These are phyloP conservation scores for Heteromurus nitidus DNA, from an alignment of 2,888 invertebrate genomes.

Conservation along the genomic window DNA sequence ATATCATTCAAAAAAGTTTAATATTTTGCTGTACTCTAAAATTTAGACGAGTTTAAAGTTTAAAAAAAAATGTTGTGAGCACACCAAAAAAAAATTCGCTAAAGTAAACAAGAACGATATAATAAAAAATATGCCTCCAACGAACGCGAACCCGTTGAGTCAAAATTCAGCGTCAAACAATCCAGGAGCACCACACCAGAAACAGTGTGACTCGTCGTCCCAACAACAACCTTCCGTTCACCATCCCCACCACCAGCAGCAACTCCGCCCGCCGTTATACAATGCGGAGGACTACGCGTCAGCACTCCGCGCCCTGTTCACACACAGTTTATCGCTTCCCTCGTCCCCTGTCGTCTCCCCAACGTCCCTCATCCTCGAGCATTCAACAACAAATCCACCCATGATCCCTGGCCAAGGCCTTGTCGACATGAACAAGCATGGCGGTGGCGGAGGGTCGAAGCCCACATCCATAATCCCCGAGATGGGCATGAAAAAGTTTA, in stretches of 20 bases:
- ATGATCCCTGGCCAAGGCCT: constrained; percentile 50
- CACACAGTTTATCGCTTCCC: constrained; percentile 23
- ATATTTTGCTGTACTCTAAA: no score
- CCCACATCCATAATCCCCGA: constrained; percentile 76
- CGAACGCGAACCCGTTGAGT: constrained; percentile 39
- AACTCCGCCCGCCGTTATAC: constrained; percentile 89
- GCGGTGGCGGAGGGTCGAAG: constrained; percentile 43
- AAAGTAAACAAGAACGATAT: no score
- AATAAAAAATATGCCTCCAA: constrained; percentile 39
- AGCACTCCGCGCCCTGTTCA: constrained; percentile 35
- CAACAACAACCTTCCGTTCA: no score
- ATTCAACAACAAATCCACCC: constrained; percentile 58
- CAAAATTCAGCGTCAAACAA: no score
- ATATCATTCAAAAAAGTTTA: no score
- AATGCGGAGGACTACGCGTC: constrained; percentile 92
- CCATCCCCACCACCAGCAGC: neutral
- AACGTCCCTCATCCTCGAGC: constrained; percentile 69
- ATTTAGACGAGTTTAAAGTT: no score
- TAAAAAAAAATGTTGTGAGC: no score
- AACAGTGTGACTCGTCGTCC: neutral
- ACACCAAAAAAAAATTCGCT: neutral
- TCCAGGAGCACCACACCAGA: no score
- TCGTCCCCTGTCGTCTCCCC: constrained; percentile 25
- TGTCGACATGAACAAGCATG: constrained; percentile 75
- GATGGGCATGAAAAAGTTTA: constrained; percentile 91